phyloP scores from a whole-genome alignment of 2,888 invertebrate genomes.

The Drosophila recens region DNA sequence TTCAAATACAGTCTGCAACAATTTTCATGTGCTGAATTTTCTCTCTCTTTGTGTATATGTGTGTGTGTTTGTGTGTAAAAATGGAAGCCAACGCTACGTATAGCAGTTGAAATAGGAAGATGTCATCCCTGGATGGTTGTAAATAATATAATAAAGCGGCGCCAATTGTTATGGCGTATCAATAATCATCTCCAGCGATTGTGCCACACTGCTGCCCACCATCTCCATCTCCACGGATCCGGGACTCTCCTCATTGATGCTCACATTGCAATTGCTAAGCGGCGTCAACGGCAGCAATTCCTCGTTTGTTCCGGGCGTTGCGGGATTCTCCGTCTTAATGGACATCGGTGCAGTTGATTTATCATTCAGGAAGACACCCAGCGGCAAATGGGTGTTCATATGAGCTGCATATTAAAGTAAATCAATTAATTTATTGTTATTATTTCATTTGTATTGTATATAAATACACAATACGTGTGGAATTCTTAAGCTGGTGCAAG shows the following conservation, averaged over 20 bases:
- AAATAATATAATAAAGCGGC: constrained; percentile 64
- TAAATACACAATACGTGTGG: not conserved
- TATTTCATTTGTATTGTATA: not conserved
- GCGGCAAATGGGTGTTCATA: constrained; percentile 73
- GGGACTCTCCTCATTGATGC: constrained; percentile 62
- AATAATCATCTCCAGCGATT: constrained; percentile 52
- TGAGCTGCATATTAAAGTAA: constrained; percentile 58
- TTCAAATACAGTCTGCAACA: constrained; percentile 59
- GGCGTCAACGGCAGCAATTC: constrained; percentile 60
- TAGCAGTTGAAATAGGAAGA: constrained; percentile 55
- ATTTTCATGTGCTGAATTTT: constrained; percentile 46
- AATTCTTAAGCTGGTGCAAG: constrained; percentile 29
- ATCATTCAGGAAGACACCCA: constrained; percentile 73
- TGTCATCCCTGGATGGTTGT: constrained; percentile 36
- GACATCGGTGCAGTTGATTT: constrained; percentile 42
- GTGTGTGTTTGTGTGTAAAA: constrained; percentile 9
- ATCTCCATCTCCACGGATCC: constrained; percentile 56
- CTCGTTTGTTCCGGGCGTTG: constrained; percentile 37
- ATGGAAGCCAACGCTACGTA: constrained; percentile 52
- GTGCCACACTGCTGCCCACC: constrained; percentile 47
- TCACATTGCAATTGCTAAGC: constrained; percentile 46
- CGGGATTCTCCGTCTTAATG: constrained; percentile 43
- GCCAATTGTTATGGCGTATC: constrained; percentile 62
- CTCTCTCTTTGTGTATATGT: constrained; percentile 31
- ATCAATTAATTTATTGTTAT: constrained; percentile 7